These are phyloP conservation scores for Agelastica alni DNA, from an alignment of 2,888 invertebrate species.

Conservation along the genomic window DNA sequence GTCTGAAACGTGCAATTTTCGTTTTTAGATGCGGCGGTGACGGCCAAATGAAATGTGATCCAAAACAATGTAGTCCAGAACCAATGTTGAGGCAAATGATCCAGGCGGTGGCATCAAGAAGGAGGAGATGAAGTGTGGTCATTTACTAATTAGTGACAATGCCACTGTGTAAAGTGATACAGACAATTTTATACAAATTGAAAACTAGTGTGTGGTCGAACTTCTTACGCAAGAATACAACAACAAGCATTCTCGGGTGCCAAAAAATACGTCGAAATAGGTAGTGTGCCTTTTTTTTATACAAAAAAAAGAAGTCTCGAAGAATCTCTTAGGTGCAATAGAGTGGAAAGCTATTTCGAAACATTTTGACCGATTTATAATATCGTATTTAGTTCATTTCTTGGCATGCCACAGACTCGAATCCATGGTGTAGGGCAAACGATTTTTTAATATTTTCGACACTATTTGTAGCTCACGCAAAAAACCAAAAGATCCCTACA, in stretches of 20 bases:
- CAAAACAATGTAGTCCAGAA: constrained; percentile 86
- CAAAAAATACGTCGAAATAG: constrained; percentile 51
- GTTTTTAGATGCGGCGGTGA: constrained; percentile 87
- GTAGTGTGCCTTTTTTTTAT: constrained; percentile 54
- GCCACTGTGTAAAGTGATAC: constrained; percentile 54
- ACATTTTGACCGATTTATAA: too few relatives aligned
- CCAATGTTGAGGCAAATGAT: constrained; percentile 91
- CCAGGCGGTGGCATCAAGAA: constrained; percentile 75
- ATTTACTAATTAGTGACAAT: constrained; percentile 45
- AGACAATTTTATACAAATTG: constrained; percentile 51
- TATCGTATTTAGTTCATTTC: too few relatives aligned
- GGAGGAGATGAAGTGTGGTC: constrained; percentile 66
- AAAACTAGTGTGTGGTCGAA: constrained; percentile 48
- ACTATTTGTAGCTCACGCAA: too few relatives aligned
- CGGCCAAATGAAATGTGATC: constrained; percentile 94
- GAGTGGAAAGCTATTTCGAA: too few relatives aligned
- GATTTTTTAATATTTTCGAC: too few relatives aligned
- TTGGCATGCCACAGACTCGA: too few relatives aligned
- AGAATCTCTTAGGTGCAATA: constrained; percentile 25
- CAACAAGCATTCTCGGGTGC: constrained; percentile 57
- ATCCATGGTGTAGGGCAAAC: too few relatives aligned
- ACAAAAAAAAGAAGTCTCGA: constrained; percentile 25
- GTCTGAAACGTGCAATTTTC: too few relatives aligned
- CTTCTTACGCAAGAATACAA: constrained; percentile 38
- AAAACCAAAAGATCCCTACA: too few relatives aligned